phyloP scores from a whole-genome alignment of 2,888 invertebrate species.

The Geophilus truncorum region DNA sequence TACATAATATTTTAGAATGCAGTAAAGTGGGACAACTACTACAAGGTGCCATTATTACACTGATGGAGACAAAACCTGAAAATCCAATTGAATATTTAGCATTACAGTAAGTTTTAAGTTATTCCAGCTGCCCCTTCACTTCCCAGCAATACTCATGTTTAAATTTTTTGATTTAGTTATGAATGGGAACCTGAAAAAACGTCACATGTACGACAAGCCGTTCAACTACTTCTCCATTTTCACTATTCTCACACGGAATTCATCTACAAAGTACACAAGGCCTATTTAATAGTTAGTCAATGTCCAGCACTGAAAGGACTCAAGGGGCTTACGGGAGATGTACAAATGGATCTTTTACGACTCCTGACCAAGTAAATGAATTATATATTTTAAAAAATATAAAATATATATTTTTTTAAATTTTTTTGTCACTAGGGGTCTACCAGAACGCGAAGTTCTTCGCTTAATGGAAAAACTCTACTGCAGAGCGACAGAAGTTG shows the following conservation, averaged over 20 bases:
- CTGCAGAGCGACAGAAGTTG: constrained; percentile 38
- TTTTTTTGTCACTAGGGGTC: constrained; percentile 22
- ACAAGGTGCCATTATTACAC: constrained; percentile 36
- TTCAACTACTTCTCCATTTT: constrained; percentile 36
- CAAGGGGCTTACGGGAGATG: constrained; percentile 39
- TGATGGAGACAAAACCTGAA: constrained; percentile 38
- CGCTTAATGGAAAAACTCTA: constrained; percentile 38
- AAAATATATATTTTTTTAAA: background rate
- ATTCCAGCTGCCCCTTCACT: no score
- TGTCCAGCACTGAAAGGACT: constrained; percentile 36
- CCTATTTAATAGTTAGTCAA: constrained; percentile 38
- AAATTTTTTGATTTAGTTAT: constrained; percentile 32
- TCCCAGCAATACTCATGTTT: no score
- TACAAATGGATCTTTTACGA: constrained; percentile 39
- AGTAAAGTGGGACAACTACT: constrained; percentile 35
- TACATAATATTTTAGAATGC: background rate
- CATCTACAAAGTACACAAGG: constrained; percentile 36
- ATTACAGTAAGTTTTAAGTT: constrained; percentile 33
- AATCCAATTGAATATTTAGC: constrained; percentile 39
- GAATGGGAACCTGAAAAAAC: constrained; percentile 39
- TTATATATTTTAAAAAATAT: background rate
- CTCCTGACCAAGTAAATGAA: constrained; percentile 29
- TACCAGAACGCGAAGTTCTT: constrained; percentile 35
- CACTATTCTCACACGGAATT: constrained; percentile 37
- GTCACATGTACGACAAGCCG: constrained; percentile 39